Percentiles rank a stretch among this genome's conserved stretches.
phyloP scores from a whole-genome alignment of 1,140 invertebrate genomes.

The Ceratosolen fusciceps region DNA sequence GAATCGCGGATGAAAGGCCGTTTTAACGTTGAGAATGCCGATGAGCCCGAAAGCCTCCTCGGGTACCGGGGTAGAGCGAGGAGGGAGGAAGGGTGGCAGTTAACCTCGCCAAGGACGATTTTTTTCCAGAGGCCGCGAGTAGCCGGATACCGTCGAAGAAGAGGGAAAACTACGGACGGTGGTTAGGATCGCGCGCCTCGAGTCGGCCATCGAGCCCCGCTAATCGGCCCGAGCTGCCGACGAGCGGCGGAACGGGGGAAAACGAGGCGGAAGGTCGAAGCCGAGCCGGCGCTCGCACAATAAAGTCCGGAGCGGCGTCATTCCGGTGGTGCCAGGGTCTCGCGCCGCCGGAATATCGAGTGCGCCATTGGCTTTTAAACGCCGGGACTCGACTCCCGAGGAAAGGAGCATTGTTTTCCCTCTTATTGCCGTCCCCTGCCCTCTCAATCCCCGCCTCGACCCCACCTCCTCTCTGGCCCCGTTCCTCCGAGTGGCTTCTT shows the following conservation, averaged over 20 bases:
- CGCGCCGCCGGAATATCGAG: conserved; percentile 39
- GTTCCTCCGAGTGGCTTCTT: background rate
- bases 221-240: conserved; percentile 56
- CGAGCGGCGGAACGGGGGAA: conserved; percentile 43
- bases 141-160: conserved; percentile 51
- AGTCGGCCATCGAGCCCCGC: conserved; percentile 52
- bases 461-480: too few relatives aligned
- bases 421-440: background rate
- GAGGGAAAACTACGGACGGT: background rate
- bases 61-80: too few relatives aligned
- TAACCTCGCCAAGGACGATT: too few relatives aligned
- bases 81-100: too few relatives aligned
- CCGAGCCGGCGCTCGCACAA: conserved; percentile 66
- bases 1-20: too few relatives aligned
- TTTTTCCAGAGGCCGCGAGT: conserved; percentile 41
- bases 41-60: too few relatives aligned
- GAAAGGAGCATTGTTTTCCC: too few relatives aligned
- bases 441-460: too few relatives aligned
- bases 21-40: too few relatives aligned
- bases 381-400: too few relatives aligned
- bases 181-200: too few relatives aligned
- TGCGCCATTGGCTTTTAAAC: conserved; percentile 46
- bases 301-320: conserved; percentile 48
- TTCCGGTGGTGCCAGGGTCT: conserved; percentile 45
- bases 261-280: conserved; percentile 63